Evolutionary conservation across 2,888 invertebrate species (phyloP).

Genomic region (Cheiracanthium punctorium): DNA sequence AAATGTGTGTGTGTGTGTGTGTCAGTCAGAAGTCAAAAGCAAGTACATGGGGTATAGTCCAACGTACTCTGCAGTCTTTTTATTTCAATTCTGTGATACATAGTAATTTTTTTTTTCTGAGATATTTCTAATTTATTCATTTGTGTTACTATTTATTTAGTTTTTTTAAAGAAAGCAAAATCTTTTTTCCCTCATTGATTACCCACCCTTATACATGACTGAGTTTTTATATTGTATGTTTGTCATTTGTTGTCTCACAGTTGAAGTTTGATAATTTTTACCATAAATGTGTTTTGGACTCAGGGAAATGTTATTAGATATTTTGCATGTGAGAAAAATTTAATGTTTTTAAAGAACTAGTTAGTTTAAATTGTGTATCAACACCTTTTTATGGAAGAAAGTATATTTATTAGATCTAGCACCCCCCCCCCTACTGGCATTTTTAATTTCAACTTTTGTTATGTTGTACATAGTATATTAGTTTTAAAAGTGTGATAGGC

Average conservation of each 20-base stretch:
- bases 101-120: slow-evolving; percentile 18
- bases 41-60: not conserved
- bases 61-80: slow-evolving; percentile 46
- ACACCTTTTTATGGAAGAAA: slow-evolving; percentile 1
- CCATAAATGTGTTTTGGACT: slow-evolving; percentile 40
- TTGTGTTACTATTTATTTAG: slow-evolving; percentile 62
- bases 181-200: slow-evolving; percentile 8
- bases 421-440: not conserved
- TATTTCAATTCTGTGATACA: slow-evolving; percentile 64
- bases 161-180: slow-evolving; percentile 24
- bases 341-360: slow-evolving; percentile 14
- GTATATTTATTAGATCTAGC: slow-evolving; percentile 21
- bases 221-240: slow-evolving; percentile 20
- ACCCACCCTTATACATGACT: slow-evolving; percentile 47
- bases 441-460: not conserved
- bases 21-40: not conserved
- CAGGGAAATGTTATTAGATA: slow-evolving; percentile 49
- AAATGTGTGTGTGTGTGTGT: not conserved
- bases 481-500: not conserved
- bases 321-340: slow-evolving; percentile 22
- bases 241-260: slow-evolving; percentile 31
- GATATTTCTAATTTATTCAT: slow-evolving; percentile 53
- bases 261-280: slow-evolving; percentile 8
- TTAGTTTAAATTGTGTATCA: slow-evolving; percentile 27
- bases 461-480: not conserved